phyloP scores from a whole-genome alignment of 1,140 invertebrate genomes.

The Cydia pomonella region DNA sequence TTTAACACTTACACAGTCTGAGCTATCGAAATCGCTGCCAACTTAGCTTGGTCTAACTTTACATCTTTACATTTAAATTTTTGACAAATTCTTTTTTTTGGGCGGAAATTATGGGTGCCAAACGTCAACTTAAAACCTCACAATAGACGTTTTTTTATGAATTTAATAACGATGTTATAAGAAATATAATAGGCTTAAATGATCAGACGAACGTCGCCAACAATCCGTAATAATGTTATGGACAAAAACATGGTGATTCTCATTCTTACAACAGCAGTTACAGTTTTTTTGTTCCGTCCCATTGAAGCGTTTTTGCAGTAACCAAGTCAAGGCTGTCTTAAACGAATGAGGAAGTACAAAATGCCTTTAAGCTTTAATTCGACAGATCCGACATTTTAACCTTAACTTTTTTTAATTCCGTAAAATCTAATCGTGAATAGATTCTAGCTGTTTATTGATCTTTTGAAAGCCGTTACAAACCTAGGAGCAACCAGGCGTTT shows the following conservation, averaged over 20 bases:
- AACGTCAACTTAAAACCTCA: neutral
- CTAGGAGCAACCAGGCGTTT: neutral
- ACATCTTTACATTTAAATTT: too few species aligned
- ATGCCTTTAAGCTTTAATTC: neutral
- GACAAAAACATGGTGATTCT: constrained; percentile 25
- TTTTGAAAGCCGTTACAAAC: neutral
- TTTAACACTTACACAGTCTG: too few species aligned
- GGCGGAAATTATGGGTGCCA: neutral
- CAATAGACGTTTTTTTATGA: neutral
- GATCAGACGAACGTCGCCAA: constrained; percentile 8
- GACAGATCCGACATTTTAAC: neutral
- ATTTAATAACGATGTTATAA: neutral
- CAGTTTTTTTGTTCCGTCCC: neutral
- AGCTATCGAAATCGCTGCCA: too few species aligned
- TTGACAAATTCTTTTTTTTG: too few species aligned
- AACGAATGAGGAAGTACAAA: constrained; percentile 22
- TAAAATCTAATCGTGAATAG: neutral
- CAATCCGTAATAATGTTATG: neutral
- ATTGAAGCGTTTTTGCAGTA: constrained; percentile 22
- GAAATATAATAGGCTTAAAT: neutral
- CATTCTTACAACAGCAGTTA: neutral
- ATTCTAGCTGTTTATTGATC: neutral
- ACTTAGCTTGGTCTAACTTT: too few species aligned
- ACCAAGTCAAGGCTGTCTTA: constrained; percentile 4
- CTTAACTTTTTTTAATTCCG: neutral